phyloP scores from a whole-genome alignment of 2,797 vertebrate species.

The Petrocephalus sullivani region DNA sequence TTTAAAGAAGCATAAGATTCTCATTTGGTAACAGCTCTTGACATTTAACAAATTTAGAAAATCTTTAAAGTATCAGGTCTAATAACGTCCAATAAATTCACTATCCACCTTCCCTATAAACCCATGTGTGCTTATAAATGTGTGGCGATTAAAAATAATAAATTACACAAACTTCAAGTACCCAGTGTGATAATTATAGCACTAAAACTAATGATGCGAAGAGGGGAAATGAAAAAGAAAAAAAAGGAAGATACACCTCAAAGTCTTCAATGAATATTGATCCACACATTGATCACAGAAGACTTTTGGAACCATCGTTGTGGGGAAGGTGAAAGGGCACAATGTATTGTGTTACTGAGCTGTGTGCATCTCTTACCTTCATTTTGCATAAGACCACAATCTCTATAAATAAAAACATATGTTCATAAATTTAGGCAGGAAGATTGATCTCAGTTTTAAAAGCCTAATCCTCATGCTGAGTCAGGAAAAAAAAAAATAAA shows the following conservation, averaged over 20 bases:
- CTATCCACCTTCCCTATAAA: not conserved
- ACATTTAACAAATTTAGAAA: not conserved
- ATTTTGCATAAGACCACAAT: constrained; percentile 99
- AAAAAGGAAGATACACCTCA: constrained; percentile 38
- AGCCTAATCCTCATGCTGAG: constrained; percentile 98
- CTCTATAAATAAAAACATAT: constrained; percentile 99
- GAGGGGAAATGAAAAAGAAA: constrained; percentile 1
- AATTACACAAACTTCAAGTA: not conserved
- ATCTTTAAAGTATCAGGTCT: not conserved
- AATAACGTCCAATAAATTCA: not conserved
- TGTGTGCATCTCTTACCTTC: constrained; percentile 98
- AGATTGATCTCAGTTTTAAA: constrained; percentile 86
- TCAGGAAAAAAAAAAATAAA: constrained; percentile 57
- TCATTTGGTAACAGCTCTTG: not conserved
- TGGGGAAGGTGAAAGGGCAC: constrained; percentile 74
- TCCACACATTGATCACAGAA: constrained; percentile 59
- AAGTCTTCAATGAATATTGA: constrained; percentile 64
- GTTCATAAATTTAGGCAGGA: constrained; percentile 99
- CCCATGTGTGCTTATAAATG: not conserved
- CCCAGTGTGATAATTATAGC: not conserved
- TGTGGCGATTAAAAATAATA: not conserved
- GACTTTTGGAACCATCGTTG: constrained; percentile 47
- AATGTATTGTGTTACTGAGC: constrained; percentile 95
- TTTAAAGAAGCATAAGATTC: not conserved
- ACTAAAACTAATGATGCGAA: constrained; percentile 19